These are phyloP conservation scores for Gobio occitaniae DNA, from an alignment of 2,797 vertebrate species.

Conservation along the genomic window DNA sequence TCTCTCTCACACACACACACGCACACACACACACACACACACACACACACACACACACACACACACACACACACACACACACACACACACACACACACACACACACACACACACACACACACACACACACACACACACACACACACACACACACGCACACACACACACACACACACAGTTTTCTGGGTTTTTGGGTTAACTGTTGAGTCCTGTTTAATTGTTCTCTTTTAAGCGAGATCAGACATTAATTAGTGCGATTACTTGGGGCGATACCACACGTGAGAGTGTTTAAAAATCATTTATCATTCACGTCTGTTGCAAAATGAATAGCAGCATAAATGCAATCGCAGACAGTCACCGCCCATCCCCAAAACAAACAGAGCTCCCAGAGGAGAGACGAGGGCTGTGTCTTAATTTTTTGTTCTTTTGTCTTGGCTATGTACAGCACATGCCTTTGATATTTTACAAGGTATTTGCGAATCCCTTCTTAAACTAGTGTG, in stretches of 20 bases:
- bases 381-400: not conserved
- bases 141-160: not conserved
- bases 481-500: not conserved
- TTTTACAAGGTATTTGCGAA: conserved; percentile 6
- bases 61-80: not conserved
- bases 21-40: too few relatives aligned
- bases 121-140: not conserved
- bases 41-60: not conserved
- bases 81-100: not conserved
- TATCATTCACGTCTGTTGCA: not conserved
- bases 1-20: too few relatives aligned
- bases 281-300: conserved; percentile 2
- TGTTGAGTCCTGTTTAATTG: not conserved
- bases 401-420: not conserved
- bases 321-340: conserved; percentile 15
- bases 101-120: not conserved
- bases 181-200: conserved; percentile 11
- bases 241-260: conserved; percentile 30
- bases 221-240: conserved; percentile 16
- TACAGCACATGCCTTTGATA: not conserved
- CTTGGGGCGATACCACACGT: not conserved
- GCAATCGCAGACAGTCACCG: not conserved
- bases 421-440: conserved; percentile 7
- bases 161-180: not conserved
- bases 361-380: not conserved